Evolutionary conservation across 35 echinoderm and acorn worm genomes (phyloP).

Genomic region (Strongylocentrotus purpuratus): DNA sequence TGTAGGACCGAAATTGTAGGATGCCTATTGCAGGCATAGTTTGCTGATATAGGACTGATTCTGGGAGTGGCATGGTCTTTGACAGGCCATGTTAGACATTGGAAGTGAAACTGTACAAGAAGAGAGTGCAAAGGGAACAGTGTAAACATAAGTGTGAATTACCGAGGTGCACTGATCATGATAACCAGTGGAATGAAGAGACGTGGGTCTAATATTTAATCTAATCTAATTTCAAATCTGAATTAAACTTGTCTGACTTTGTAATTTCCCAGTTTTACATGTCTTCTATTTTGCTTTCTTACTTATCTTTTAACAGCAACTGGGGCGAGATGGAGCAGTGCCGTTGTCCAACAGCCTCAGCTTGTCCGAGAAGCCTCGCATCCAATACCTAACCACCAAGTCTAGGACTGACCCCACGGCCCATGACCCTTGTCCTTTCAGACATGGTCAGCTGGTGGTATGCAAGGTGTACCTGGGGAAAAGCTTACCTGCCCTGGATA

Average conservation of each 20-base stretch:
- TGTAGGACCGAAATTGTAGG: not conserved
- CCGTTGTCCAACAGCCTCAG: conserved; percentile 95
- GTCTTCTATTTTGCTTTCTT: not conserved
- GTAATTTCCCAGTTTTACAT: not conserved
- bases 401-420: conserved; percentile 60
- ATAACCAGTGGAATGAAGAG: too few relatives aligned
- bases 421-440: conserved; percentile 89
- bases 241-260: not conserved
- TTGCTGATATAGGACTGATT: not conserved
- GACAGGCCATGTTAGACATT: too few relatives aligned
- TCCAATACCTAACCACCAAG: conserved; percentile 58
- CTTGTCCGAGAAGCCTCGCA: conserved; percentile 88
- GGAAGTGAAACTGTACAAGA: too few relatives aligned
- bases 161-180: too few relatives aligned
- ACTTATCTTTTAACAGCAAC: conserved; percentile 65
- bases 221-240: not conserved
- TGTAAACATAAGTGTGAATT: too few relatives aligned
- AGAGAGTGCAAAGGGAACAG: too few relatives aligned
- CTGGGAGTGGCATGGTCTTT: not conserved
- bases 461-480: conserved; percentile 98
- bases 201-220: too few relatives aligned
- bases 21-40: not conserved
- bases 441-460: conserved; percentile 88
- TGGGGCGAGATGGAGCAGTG: conserved; percentile 84
- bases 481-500: conserved; percentile 86